Evolutionary conservation across 1,140 invertebrate genomes (phyloP).

Genomic region (Bombus affinis): DNA sequence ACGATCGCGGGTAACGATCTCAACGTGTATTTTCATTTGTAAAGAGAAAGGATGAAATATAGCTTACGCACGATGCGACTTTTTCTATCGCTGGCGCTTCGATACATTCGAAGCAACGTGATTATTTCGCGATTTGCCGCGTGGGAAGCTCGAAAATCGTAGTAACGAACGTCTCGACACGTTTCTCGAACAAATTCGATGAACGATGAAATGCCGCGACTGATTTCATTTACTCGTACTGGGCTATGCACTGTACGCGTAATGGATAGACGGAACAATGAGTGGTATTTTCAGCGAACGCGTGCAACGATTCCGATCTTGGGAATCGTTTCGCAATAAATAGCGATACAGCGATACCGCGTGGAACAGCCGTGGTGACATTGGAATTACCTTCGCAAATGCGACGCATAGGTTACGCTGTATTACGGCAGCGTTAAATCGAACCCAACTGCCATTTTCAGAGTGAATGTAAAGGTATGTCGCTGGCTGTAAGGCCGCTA

Average conservation of each 20-base stretch:
- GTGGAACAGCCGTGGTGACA: conserved; percentile 14
- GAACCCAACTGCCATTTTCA: conserved; percentile 25
- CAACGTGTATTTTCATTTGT: too few species aligned
- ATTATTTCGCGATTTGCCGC: not conserved
- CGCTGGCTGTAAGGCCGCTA: not conserved
- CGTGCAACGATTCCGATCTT: conserved; percentile 16
- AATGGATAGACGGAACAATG: not conserved
- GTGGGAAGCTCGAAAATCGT: not conserved
- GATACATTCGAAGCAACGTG: not conserved
- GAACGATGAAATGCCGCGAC: not conserved
- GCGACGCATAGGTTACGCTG: not conserved
- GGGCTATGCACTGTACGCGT: not conserved
- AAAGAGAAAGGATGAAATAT: not conserved
- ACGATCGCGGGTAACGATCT: not conserved
- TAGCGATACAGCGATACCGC: conserved; percentile 13
- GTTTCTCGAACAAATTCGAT: too few species aligned
- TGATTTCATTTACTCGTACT: not conserved
- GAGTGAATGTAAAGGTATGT: conserved; percentile 37
- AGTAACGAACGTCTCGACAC: not conserved
- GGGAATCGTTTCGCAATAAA: conserved; percentile 25
- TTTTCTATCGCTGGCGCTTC: not conserved
- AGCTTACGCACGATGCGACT: too few species aligned
- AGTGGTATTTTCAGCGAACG: not conserved
- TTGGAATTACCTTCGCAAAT: conserved; percentile 23
- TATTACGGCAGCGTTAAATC: conserved; percentile 14